Base-by-base conservation (phyloP, 2,888 invertebrate species). In the Neoitamus cyanurus region DNA sequence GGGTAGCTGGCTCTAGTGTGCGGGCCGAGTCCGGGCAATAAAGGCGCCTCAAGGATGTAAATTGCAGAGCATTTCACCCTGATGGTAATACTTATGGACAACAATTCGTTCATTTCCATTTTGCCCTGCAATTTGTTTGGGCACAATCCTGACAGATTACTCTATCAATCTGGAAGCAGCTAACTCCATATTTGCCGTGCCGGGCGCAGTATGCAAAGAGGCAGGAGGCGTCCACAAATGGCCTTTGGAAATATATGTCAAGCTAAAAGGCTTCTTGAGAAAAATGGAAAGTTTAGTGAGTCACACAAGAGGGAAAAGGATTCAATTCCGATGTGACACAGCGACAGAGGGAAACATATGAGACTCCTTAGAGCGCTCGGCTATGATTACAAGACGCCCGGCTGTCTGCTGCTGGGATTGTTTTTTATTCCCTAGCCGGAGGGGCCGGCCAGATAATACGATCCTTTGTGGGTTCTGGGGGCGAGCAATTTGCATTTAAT, bases 141-240 rank as follows among this genome's bases (percentile, higher is more conserved):
- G 82, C 82, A 68, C 69, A 82, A 68, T 82, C 82, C 69, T 69
- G 82, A 82, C 82, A 82, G 82, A 82, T 82, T 82, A 82, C 82
- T 82, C 69, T 37, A 82, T 82, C 82, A 82, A 82, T 82, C 82
- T 68, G 69, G 69, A 36, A 68, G 58, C 28, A 82, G 69, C 82
- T 31, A 80, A 80, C 80, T 77, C 58, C 37, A 80, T 80, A 58
- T 58, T 48, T 20, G 11, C 77, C 25, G 15, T 58, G 82, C 69
- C 13, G 36, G 15, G 30, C 36, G 31, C 7, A n/a, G 69, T 82
- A 82, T 82, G 82, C 82, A 82, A 82, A 82, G 58, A 58, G 37
- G 58, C 7, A 25, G 75, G 11, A 69, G 28, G 34, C 82, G 36
- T 25, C 42, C 82, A 13, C 82, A 82, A 69, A 82, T 25, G 36